Evolutionary conservation across 2,888 invertebrate species (phyloP).

Genomic region (Tryphoninae sp.): DNA sequence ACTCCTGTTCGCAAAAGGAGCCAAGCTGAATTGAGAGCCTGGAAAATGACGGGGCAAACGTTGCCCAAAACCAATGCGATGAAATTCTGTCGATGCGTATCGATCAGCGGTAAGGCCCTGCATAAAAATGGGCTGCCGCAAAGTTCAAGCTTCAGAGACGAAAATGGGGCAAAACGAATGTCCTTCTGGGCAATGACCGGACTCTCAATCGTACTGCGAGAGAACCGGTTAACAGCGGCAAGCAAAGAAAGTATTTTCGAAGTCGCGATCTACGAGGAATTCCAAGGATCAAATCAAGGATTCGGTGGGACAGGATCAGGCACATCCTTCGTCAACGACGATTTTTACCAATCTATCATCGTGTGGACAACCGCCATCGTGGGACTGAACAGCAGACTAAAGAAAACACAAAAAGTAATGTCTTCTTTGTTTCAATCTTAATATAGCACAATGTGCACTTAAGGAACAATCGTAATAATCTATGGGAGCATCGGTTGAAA

Average conservation of each 20-base stretch:
- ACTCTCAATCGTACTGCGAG: background rate
- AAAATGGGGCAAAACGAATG: conserved; percentile 2
- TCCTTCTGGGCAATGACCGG: background rate
- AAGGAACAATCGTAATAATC: conserved; percentile 17
- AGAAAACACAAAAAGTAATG: conserved; percentile 47
- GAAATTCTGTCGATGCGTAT: conserved; percentile 6
- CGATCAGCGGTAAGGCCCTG: background rate
- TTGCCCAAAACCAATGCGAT: background rate
- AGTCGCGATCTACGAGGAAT: background rate
- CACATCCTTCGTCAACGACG: background rate
- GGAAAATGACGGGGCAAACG: conserved; percentile 6
- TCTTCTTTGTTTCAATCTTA: conserved; percentile 56
- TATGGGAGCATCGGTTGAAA: conserved; percentile 13
- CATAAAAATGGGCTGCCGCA: background rate
- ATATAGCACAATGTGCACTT: background rate
- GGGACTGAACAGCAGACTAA: conserved; percentile 37
- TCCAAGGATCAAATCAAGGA: conserved; percentile 23
- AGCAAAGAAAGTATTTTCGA: conserved; percentile 8
- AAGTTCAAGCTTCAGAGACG: conserved; percentile 8
- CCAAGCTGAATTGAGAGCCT: conserved; percentile 25
- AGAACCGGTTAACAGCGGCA: background rate
- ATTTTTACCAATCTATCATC: conserved; percentile 29
- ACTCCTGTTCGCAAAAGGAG: conserved; percentile 27
- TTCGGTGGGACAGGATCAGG: background rate
- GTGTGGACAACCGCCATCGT: conserved; percentile 47